phyloP scores from a whole-genome alignment of 2,797 vertebrate species.

The Amblyraja radiata region DNA sequence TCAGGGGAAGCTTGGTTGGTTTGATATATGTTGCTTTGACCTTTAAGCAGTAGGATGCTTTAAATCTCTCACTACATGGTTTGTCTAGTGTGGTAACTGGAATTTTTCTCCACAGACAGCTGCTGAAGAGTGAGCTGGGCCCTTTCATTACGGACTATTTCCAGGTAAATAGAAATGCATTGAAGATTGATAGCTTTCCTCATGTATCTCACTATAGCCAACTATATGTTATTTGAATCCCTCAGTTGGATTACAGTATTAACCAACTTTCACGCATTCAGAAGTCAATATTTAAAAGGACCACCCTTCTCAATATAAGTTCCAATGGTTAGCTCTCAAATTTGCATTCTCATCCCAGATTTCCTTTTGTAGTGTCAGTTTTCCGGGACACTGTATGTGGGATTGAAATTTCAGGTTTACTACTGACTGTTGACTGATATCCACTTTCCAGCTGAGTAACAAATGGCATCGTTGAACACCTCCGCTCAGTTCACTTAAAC shows the following conservation, averaged over 20 bases:
- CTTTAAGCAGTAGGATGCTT: neutral
- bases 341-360: neutral
- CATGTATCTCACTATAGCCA: neutral
- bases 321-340: neutral
- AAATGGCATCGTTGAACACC: neutral
- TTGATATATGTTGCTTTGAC: neutral
- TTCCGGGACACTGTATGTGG: neutral
- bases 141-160: constrained; percentile 93
- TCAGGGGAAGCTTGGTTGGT: neutral
- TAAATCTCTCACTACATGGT: neutral
- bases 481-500: no score
- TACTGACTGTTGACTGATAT: neutral
- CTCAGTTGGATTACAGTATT: neutral
- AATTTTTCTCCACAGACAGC: constrained; percentile 57
- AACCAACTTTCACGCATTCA: neutral
- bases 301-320: neutral
- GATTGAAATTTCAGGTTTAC: neutral
- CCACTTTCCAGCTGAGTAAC: neutral
- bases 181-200: neutral
- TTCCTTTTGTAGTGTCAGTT: neutral
- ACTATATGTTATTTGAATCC: neutral
- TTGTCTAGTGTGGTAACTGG: neutral
- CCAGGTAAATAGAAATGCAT: constrained; percentile 63
- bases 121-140: constrained; percentile 88
- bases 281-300: neutral